Percentiles rank a stretch among this genome's conserved stretches.
phyloP scores from a whole-genome alignment of 2,888 invertebrate genomes.

The Andrena dorsata region DNA sequence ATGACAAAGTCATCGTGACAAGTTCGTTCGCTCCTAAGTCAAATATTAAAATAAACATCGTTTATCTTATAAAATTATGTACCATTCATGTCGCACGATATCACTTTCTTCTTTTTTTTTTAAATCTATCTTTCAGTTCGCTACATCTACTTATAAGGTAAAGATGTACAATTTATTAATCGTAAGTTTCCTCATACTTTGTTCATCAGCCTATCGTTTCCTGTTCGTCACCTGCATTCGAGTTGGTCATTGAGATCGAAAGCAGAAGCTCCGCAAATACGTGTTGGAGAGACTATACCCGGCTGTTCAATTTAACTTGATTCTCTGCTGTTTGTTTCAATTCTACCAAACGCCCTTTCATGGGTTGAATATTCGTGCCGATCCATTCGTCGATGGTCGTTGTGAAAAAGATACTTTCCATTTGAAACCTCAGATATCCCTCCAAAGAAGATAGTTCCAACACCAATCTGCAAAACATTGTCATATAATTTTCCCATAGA shows the following conservation, averaged over 20 bases:
- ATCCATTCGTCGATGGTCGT: conserved; percentile 88
- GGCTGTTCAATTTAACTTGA: conserved; percentile 85
- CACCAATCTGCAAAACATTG: conserved; percentile 83
- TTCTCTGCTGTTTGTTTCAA: conserved; percentile 86
- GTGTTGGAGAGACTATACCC: conserved; percentile 67
- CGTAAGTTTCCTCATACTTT: conserved; percentile 36
- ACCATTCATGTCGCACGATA: conserved; percentile 27
- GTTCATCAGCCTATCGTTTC: conserved; percentile 46
- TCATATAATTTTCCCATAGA: not conserved
- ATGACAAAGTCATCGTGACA: conserved; percentile 53
- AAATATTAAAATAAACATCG: conserved; percentile 69
- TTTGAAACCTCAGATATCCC: conserved; percentile 85
- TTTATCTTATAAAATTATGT: conserved; percentile 68
- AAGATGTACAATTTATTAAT: conserved; percentile 54
- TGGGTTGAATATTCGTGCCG: conserved; percentile 86
- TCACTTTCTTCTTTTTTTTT: conserved; percentile 32
- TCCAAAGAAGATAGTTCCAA: conserved; percentile 86
- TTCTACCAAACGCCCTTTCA: conserved; percentile 86
- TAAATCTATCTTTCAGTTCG: conserved; percentile 40
- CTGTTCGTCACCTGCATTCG: conserved; percentile 31
- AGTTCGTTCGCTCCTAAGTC: conserved; percentile 49
- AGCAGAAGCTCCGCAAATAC: conserved; percentile 42
- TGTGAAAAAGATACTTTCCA: conserved; percentile 87
- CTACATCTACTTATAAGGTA: conserved; percentile 51
- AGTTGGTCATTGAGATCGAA: conserved; percentile 57